phyloP scores from a whole-genome alignment of 2,797 vertebrate species.

The Gallirallus australis region DNA sequence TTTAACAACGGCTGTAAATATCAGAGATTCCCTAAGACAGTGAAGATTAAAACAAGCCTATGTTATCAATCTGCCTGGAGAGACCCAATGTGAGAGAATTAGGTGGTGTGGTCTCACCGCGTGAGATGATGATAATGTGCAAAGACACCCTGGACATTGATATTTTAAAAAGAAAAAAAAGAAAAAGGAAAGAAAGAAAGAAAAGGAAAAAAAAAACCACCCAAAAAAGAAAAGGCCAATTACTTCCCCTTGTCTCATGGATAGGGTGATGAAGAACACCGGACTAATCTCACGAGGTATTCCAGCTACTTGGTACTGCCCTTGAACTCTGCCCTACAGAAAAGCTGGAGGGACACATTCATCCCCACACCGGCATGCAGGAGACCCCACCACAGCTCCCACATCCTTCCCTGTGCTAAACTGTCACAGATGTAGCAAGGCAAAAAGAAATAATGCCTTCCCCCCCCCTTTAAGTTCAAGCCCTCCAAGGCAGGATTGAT shows the following conservation, averaged over 20 bases:
- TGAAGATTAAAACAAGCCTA: constrained; percentile 34
- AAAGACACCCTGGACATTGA: background rate
- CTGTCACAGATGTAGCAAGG: background rate
- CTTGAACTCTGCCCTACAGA: background rate
- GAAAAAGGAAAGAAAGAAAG: too few relatives aligned
- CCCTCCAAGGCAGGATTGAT: background rate
- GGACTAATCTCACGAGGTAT: background rate
- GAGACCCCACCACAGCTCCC: background rate
- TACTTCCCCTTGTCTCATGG: constrained; percentile 2
- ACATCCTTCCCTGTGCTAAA: background rate
- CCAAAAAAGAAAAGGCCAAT: background rate
- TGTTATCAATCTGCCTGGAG: constrained; percentile 40
- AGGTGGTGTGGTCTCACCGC: constrained; percentile 33
- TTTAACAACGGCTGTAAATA: constrained; percentile 42
- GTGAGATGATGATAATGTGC: background rate
- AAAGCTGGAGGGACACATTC: fast-evolving
- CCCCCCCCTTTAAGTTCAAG: background rate
- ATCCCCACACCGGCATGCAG: fast-evolving
- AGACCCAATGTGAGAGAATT: constrained; percentile 26
- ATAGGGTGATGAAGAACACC: background rate
- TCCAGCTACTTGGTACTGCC: background rate
- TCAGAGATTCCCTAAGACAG: background rate
- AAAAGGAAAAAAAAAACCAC: too few relatives aligned
- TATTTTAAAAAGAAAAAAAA: background rate
- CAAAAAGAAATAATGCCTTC: background rate